phyloP scores from a whole-genome alignment of 2,797 vertebrate species.

The Astyanax mexicanus region DNA sequence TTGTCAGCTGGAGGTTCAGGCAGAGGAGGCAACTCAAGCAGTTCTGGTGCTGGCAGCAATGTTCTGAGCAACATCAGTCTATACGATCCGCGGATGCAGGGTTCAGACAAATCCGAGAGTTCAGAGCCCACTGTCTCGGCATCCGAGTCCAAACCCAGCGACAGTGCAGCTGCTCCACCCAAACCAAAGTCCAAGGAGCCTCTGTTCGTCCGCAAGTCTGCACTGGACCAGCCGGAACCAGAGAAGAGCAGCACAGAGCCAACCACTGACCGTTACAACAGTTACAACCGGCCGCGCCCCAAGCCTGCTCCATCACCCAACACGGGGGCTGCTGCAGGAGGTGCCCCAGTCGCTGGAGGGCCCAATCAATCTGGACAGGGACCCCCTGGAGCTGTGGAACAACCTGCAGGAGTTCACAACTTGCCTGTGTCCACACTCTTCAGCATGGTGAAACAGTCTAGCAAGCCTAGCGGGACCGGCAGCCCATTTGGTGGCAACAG shows the following conservation, averaged over 20 bases:
- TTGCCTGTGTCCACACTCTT: slow-evolving; percentile 89
- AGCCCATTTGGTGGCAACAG: slow-evolving; percentile 92
- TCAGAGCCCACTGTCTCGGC: slow-evolving; percentile 67
- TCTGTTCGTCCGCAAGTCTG: slow-evolving; percentile 89
- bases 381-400: slow-evolving; percentile 54
- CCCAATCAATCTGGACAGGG: slow-evolving; percentile 50
- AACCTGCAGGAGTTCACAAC: slow-evolving; percentile 83
- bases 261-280: slow-evolving; percentile 90
- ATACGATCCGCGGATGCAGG: slow-evolving; percentile 89
- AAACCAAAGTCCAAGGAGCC: slow-evolving; percentile 89
- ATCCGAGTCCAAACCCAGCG: slow-evolving; percentile 75
- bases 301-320: slow-evolving; percentile 77
- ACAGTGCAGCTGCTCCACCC: slow-evolving; percentile 55
- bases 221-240: slow-evolving; percentile 85
- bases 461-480: slow-evolving; percentile 80
- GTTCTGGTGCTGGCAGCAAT: slow-evolving; percentile 73
- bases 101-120: slow-evolving; percentile 69
- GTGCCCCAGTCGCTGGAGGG: slow-evolving; percentile 36
- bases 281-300: slow-evolving; percentile 91
- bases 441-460: slow-evolving; percentile 83
- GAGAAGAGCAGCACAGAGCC: slow-evolving; percentile 74
- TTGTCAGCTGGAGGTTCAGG: slow-evolving; percentile 84
- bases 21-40: slow-evolving; percentile 69
- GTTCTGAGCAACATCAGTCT: slow-evolving; percentile 92
- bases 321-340: slow-evolving; percentile 54